Evolutionary conservation across 2,113 vertebrate species (phyloP), one percentile per base, ranked within the genome.

Genomic region (Eublepharis macularius): DNA sequence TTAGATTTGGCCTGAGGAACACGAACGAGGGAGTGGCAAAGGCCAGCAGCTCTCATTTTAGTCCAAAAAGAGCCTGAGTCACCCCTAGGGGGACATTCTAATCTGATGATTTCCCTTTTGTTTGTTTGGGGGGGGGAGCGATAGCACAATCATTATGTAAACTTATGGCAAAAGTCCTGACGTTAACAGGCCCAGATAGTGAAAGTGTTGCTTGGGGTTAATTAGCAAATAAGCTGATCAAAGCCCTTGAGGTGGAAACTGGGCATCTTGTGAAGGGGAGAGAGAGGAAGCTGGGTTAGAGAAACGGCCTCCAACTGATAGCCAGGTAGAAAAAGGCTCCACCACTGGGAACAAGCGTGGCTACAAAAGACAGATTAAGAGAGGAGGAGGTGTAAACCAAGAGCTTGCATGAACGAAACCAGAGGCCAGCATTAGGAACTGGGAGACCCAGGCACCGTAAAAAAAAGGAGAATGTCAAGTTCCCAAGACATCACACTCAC

Each of bases 41-140:
- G 69, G 13, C 84, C 43, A 63, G 14, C 43, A 63, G 14, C 54
- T 65, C 77, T 86, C 73, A 86, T 80, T 80, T 86, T 86, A 86
- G 77, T 39, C n/a, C 54, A 39, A 80, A 39, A 43, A 86, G 32
- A 14, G 6, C 19, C 6, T 66, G 84, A 80, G n/a, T 86, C 84
- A 86, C 49, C 32, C 43, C 45, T 47, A 26, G 8, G 21, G 70
- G 34, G 39, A 80, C 26, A 60, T 80, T 73, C n/a, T 80, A 72
- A 72, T 19, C 41, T 32, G n/a, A 80, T 47, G 57, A 85, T 54
- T n/a, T 60, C 17, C 12, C 39, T 85, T 79, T 1, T 12, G 21
- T 47, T 86, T 80, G 51, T 60, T 68, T 68, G 47, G 66, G 51
- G 5, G 49, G 12, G 70, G 41, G 6, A 26, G 8, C 6, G 57